Evolutionary conservation across 2,113 vertebrate genomes (phyloP), one percentile per base, ranked within the genome.

Genomic region (Mormoops blainvillei): DNA sequence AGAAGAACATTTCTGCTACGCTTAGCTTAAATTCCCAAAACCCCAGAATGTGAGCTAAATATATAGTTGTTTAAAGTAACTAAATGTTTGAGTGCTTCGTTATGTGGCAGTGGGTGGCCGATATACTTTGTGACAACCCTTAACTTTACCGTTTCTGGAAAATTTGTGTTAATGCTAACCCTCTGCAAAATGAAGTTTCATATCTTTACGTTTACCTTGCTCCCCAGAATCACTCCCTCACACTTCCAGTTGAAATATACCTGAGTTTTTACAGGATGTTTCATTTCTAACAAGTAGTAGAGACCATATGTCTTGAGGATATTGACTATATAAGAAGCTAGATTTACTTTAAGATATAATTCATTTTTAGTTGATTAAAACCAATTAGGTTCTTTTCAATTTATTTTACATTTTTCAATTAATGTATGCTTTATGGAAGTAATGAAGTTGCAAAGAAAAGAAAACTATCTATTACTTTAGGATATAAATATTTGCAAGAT

Each of bases 401-500:
- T 94, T 80, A 91, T 91, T 91, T 96, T 20, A 87, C 9, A 43
- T 80, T 92, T 92, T 65, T 94, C 85, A 81, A 50, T 85, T 94
- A 94, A 84, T 95, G 19, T 56, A 45, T 87, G 38, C n/a, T 97
- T 94, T 88, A 89, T 68, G 36, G 38, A 89, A 93, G 31, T 67
- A 94, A 96, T 92, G 52, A 80, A 77, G 52, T 87, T 95, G 26
- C 89, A 92, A 92, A 22, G 10, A 87, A 94, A 91, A 94, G 65
- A 16, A 92, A 41, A 18, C 2, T 54, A 83, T 83, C 7, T 43
- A 76, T 87, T 93, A 89, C 70, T 94, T 89, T 71, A 73, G 61
- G 7, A 71, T 89, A 94, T 70, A 96, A 95, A 94, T 96, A 96
- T 86, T 96, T 95, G 4, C 4, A 83, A 95, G 70, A 97, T 43